Percentiles rank a stretch among this genome's conserved stretches.
Conservation (phyloP, 2,113 vertebrate genomes). For the Tachysurus fulvidraco region DNA sequence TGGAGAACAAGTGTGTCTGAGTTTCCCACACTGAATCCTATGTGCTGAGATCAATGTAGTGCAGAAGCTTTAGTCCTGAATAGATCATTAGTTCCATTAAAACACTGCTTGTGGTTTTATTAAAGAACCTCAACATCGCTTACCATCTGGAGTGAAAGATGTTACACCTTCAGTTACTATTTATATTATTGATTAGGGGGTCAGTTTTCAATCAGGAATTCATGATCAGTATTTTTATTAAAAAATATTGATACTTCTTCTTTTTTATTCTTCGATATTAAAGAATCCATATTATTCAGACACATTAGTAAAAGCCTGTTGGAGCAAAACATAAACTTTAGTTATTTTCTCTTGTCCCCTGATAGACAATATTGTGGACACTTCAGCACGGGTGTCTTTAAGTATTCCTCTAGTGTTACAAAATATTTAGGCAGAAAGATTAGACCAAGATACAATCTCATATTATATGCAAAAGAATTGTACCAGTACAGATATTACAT, state of each 20-base stretch:
- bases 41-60: conserved; percentile 45
- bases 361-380: too few species aligned
- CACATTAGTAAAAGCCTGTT: not conserved
- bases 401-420: too few species aligned
- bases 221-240: not conserved
- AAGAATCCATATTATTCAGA: not conserved
- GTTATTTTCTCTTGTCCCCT: too few species aligned
- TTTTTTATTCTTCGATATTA: too few species aligned
- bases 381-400: too few species aligned
- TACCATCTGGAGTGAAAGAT: conserved; percentile 62
- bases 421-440: too few species aligned
- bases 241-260: too few species aligned
- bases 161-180: not conserved
- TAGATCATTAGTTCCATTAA: conserved; percentile 47
- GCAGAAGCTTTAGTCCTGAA: conserved; percentile 55
- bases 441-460: too few species aligned
- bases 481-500: too few species aligned
- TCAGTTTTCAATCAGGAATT: not conserved
- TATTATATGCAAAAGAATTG: too few species aligned
- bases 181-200: too few species aligned
- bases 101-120: conserved; percentile 30
- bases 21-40: conserved; percentile 56
- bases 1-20: conserved; percentile 17
- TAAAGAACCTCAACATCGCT: conserved; percentile 45
- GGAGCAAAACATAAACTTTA: too few species aligned